Percentiles rank a stretch among this genome's conserved stretches.
These are phyloP conservation scores for Psylliodes chrysocephalus DNA, from an alignment of 2,888 invertebrate genomes.

Conservation along the genomic window DNA sequence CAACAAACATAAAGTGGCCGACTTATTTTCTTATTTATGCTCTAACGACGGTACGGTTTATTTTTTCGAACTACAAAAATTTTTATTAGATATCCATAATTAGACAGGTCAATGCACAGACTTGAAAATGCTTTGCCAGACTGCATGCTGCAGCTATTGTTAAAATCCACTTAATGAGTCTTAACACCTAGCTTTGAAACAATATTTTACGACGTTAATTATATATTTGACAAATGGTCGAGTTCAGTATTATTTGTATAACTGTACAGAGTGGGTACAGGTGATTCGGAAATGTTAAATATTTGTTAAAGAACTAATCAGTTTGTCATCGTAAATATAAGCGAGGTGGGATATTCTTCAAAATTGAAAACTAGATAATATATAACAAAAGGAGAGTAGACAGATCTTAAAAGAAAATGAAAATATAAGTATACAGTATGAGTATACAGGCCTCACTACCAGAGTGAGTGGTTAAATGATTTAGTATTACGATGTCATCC, in stretches of 20 bases:
- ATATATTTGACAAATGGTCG: constrained; percentile 18
- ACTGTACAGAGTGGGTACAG: constrained; percentile 1
- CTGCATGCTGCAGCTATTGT: constrained; percentile 25
- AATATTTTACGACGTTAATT: constrained; percentile 21
- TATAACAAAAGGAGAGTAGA: too few relatives aligned
- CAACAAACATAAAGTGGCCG: constrained; percentile 2
- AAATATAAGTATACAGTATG: too few relatives aligned
- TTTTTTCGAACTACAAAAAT: constrained; percentile 30
- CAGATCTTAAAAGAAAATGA: too few relatives aligned
- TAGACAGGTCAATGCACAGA: constrained; percentile 39
- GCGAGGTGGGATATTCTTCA: too few relatives aligned
- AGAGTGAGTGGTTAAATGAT: too few relatives aligned
- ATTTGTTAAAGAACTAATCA: neutral
- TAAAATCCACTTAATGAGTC: constrained; percentile 27
- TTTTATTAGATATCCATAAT: constrained; percentile 39
- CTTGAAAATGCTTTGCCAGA: constrained; percentile 19
- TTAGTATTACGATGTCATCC: too few relatives aligned
- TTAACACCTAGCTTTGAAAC: constrained; percentile 17
- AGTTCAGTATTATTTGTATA: constrained; percentile 2
- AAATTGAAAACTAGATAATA: too few relatives aligned
- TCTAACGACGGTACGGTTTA: constrained; percentile 27
- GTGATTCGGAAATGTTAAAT: neutral
- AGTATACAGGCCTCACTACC: too few relatives aligned
- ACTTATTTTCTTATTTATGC: constrained; percentile 25
- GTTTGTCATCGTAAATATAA: too few relatives aligned